phyloP scores from a whole-genome alignment of 1,140 invertebrate species.

The Reticulitermes speratus region DNA sequence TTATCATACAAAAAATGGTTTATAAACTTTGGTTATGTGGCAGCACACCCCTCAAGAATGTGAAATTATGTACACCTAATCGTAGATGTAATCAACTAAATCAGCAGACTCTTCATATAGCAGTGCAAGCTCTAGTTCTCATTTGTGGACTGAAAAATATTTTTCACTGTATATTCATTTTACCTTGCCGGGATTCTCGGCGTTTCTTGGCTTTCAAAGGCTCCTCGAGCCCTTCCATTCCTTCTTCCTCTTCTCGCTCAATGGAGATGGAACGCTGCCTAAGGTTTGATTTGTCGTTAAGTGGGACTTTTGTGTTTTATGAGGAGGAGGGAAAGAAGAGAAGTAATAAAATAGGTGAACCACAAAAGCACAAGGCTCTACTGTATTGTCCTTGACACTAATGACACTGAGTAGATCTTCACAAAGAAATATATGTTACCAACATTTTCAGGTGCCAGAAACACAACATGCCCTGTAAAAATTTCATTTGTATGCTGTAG shows the following conservation, averaged over 20 bases:
- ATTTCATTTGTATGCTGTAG: not conserved
- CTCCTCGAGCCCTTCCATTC: slow-evolving; percentile 63
- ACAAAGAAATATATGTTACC: not conserved
- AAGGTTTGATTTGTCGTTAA: slow-evolving; percentile 66
- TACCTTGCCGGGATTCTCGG: slow-evolving; percentile 63
- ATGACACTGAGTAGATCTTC: not conserved
- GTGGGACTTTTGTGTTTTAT: slow-evolving; percentile 54
- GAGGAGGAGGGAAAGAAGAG: slow-evolving; percentile 33
- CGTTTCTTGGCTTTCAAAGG: slow-evolving; percentile 65
- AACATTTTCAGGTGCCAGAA: not conserved
- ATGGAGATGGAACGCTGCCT: slow-evolving; percentile 64
- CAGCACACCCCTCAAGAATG: not conserved
- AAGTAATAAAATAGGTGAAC: slow-evolving; percentile 28
- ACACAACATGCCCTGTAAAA: not conserved
- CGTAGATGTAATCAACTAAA: not conserved
- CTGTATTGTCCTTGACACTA: not conserved
- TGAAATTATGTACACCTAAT: not conserved
- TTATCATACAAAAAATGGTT: not conserved
- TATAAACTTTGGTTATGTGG: not conserved
- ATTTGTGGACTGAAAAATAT: not conserved
- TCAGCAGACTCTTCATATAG: not conserved
- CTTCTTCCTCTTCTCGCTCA: slow-evolving; percentile 60
- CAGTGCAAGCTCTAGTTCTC: not conserved
- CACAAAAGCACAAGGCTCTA: not conserved
- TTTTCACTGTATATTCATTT: slow-evolving; percentile 1